A percentile compares a stretch with the other conserved stretches of the same genome.
Conservation (phyloP, 2,888 invertebrate species). For the Argyresthia goedartella region DNA sequence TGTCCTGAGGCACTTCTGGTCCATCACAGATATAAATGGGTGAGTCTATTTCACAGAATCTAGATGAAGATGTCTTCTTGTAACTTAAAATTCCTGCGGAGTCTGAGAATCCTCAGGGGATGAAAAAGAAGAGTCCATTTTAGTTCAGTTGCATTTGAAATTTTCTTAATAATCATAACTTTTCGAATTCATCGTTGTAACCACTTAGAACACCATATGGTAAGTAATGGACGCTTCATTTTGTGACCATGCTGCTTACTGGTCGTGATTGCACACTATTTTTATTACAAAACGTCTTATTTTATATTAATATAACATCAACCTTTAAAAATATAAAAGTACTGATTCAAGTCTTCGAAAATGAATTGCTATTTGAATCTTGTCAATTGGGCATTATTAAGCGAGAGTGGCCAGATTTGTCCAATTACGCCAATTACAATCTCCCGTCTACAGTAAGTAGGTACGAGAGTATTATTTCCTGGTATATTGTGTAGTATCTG, state of each 20-base stretch:
- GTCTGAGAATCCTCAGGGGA: too few species aligned
- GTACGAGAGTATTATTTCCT: slow-evolving; percentile 59
- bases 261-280: too few species aligned
- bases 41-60: slow-evolving; percentile 51
- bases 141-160: too few species aligned
- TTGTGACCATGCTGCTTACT: too few species aligned
- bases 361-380: slow-evolving; percentile 65
- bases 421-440: slow-evolving; percentile 69
- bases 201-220: too few species aligned
- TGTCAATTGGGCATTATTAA: slow-evolving; percentile 65
- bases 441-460: slow-evolving; percentile 47
- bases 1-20: slow-evolving; percentile 91
- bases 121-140: too few species aligned
- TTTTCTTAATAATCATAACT: too few species aligned
- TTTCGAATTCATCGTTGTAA: too few species aligned
- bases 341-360: slow-evolving; percentile 63
- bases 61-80: too few species aligned
- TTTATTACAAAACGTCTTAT: too few species aligned
- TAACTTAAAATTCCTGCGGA: too few species aligned
- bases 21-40: slow-evolving; percentile 96
- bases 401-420: slow-evolving; percentile 58
- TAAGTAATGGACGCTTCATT: too few species aligned
- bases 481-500: slow-evolving; percentile 63
- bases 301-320: slow-evolving; percentile 17
- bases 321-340: slow-evolving; percentile 48